Evolutionary conservation across 2,888 invertebrate genomes (phyloP), one percentile per base, ranked within the genome.

Genomic region (Trilocha varians): DNA sequence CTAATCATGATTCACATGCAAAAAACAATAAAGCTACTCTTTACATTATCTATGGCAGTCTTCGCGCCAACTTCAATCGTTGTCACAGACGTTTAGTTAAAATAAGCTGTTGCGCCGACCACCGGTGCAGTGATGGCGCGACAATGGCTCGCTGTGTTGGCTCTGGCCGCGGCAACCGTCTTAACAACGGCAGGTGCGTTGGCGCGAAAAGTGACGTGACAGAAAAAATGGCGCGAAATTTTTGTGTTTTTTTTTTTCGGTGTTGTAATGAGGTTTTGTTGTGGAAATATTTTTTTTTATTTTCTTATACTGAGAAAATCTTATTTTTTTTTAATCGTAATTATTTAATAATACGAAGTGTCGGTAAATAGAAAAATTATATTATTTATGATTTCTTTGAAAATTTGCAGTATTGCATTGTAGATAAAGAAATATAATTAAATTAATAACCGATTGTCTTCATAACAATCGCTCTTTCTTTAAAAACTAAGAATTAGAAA

Each of bases 101-200:
- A 65, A 65, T 55, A 64, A 58, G 48, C 50, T 45, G 46, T 51
- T 52, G 60, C 53, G 46, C 42, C 62, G 56, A 64, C 59, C 54
- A 52, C 50, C 54, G 52, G 44, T 42, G 46, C 62, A 65, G 65
- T 65, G 48, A 71, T 72, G 69, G 56, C 65, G 59, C 64, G 65
- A 43, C 47, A 56, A 47, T 50, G 43, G 43, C 46, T 59, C 38
- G 47, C 55, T 49, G 39, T 66, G 52, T 50, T 65, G 49, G 60
- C 55, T 16, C 46, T 37, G 40, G 55, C 48, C 32, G 52, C 51
- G 41, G 41, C 47, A 15, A 44, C 53, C 43, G 49, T 47, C 35
- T 49, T 53, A 40, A 45, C 52, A 11, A 47, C 43, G 41, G 48
- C 66, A 71, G 70, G 70, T 71, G 58, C 52, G 62, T 62, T 39